Evolutionary conservation across 2,888 invertebrate species (phyloP).

Genomic region (Yponomeuta cagnagella): DNA sequence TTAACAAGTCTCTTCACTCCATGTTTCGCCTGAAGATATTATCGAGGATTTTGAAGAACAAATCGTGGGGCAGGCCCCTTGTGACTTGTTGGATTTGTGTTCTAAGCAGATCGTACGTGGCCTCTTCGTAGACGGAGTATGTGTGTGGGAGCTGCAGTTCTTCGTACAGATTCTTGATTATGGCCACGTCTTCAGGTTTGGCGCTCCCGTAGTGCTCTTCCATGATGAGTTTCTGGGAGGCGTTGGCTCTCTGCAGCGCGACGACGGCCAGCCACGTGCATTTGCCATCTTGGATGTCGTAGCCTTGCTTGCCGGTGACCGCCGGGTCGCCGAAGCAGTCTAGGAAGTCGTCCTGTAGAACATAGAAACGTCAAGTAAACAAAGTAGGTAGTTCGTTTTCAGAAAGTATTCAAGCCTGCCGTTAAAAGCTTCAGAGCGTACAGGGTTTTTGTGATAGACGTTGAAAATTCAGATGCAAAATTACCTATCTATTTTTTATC

Average conservation of each 20-base stretch:
- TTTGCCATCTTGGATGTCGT: conserved; percentile 96
- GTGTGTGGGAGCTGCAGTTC: conserved; percentile 85
- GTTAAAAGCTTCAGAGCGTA: too few relatives aligned
- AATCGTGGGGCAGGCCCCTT: conserved; percentile 85
- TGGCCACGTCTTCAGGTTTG: conserved; percentile 79
- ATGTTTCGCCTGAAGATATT: conserved; percentile 85
- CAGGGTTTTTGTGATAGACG: too few relatives aligned
- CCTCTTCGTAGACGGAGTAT: conserved; percentile 88
- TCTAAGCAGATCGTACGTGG: conserved; percentile 86
- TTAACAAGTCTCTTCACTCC: conserved; percentile 1
- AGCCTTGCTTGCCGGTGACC: conserved; percentile 91
- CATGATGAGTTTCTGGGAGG: conserved; percentile 82
- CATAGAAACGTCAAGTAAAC: neutral
- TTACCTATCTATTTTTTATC: too few relatives aligned
- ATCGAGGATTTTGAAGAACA: conserved; percentile 88
- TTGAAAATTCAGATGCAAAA: too few relatives aligned
- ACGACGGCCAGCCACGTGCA: conserved; percentile 96
- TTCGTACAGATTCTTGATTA: conserved; percentile 85
- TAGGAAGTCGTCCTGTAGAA: conserved; percentile 86
- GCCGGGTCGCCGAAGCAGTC: conserved; percentile 93
- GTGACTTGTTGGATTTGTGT: conserved; percentile 91
- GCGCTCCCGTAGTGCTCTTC: conserved; percentile 84
- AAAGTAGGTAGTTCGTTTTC: too few relatives aligned
- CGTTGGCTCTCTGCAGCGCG: conserved; percentile 86
- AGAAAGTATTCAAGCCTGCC: too few relatives aligned